phyloP scores from a whole-genome alignment of 2,113 vertebrate species.

The Eclectus roratus region DNA sequence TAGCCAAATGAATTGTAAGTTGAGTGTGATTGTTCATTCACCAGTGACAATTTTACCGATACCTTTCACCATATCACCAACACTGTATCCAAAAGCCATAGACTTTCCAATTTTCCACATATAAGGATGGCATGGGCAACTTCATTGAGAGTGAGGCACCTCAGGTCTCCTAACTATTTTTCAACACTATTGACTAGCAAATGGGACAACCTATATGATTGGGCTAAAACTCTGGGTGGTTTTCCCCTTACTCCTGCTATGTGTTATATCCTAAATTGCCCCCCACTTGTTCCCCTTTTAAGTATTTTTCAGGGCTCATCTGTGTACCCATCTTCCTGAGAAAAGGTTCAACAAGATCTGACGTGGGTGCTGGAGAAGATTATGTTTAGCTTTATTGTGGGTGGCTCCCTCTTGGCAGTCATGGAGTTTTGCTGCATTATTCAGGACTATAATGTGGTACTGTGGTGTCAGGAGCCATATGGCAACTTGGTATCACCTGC shows the following conservation, averaged over 20 bases:
- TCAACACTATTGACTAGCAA: not conserved
- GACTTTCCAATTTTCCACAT: not conserved
- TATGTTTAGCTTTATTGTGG: slow-evolving; percentile 43
- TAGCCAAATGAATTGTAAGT: not conserved
- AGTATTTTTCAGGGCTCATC: not conserved
- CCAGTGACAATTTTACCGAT: not conserved
- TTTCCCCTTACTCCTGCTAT: not conserved
- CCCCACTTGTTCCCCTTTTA: not conserved
- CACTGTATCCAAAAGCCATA: not conserved
- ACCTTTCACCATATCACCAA: not conserved
- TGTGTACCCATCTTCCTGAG: not conserved
- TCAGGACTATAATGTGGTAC: not conserved
- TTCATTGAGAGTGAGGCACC: not conserved
- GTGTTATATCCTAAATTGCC: not conserved
- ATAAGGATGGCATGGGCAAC: not conserved
- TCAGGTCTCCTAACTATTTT: not conserved
- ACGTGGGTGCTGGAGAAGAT: not conserved
- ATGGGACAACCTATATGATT: not conserved
- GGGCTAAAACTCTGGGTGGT: not conserved
- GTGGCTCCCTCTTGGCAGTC: not conserved
- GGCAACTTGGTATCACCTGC: not conserved
- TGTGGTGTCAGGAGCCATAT: not conserved
- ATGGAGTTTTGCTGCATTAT: slow-evolving; percentile 10
- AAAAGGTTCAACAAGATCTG: not conserved
- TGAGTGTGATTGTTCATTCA: not conserved